Percentiles rank a stretch among this genome's conserved stretches.
Evolutionary conservation across 2,113 vertebrate genomes (phyloP).

Genomic region (Hipposideros armiger): DNA sequence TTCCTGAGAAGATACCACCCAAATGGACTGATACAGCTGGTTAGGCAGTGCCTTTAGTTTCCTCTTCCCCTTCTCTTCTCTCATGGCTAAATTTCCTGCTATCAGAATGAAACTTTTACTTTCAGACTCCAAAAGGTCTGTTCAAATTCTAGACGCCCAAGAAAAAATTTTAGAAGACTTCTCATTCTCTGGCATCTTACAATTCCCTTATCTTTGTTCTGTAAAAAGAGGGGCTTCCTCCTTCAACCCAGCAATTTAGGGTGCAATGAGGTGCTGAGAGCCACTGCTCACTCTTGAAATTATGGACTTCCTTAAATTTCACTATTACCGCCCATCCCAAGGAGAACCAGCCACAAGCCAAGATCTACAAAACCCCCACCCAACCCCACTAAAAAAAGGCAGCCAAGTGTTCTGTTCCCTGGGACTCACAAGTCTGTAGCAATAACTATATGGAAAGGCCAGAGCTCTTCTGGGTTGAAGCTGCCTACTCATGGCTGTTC

Average conservation of each 20-base stretch:
- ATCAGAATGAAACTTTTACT: conserved; percentile 19
- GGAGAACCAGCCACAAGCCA: background rate
- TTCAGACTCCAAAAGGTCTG: conserved; percentile 13
- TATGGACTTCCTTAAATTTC: conserved; percentile 47
- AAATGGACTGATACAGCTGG: conserved; percentile 55
- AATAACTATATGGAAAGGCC: conserved; percentile 64
- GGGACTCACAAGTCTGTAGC: conserved; percentile 82
- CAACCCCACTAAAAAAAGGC: conserved; percentile 15
- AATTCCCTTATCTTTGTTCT: conserved; percentile 40
- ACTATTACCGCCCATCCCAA: background rate
- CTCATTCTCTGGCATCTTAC: background rate
- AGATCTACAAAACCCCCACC: conserved; percentile 18
- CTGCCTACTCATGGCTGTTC: conserved; percentile 80
- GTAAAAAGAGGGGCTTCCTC: background rate
- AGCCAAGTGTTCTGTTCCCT: conserved; percentile 51
- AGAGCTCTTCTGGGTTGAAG: conserved; percentile 77
- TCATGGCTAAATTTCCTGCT: conserved; percentile 34
- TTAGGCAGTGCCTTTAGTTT: conserved; percentile 26
- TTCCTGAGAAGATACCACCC: conserved; percentile 44
- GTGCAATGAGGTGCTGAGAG: background rate
- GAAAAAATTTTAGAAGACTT: background rate
- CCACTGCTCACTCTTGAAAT: conserved; percentile 7
- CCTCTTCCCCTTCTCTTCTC: conserved; percentile 40
- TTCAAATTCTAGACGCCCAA: conserved; percentile 29
- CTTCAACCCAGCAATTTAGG: background rate